These are phyloP conservation scores for Piaya cayana DNA, from an alignment of 2,113 vertebrate species.

Conservation along the genomic window DNA sequence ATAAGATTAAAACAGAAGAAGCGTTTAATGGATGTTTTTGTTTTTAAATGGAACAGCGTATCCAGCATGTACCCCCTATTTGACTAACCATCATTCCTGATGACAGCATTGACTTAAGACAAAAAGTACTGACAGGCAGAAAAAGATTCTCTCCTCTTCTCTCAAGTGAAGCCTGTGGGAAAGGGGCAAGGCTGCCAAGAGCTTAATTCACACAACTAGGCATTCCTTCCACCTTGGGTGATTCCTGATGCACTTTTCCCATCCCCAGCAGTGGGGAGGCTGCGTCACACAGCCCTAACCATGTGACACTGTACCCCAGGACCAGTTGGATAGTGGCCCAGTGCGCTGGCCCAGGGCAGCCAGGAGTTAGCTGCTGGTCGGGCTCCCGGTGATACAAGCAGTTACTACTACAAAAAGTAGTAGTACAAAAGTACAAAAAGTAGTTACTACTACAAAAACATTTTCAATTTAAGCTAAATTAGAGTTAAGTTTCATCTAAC, in stretches of 20 bases:
- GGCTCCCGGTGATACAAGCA: too few relatives aligned
- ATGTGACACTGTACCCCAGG: accelerated
- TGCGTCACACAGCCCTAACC: accelerated
- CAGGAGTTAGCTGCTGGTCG: too few relatives aligned
- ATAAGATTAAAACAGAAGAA: not conserved
- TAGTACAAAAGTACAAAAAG: too few relatives aligned
- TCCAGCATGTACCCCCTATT: accelerated
- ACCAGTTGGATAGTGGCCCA: accelerated
- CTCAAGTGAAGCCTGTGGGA: not conserved
- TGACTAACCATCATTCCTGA: not conserved
- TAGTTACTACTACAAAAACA: too few relatives aligned
- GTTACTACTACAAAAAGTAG: too few relatives aligned
- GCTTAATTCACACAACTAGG: accelerated
- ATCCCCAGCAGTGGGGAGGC: accelerated
- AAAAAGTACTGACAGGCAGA: accelerated
- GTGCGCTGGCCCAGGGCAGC: accelerated
- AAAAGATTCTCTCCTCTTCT: not conserved
- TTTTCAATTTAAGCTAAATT: too few relatives aligned
- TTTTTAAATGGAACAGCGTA: not conserved
- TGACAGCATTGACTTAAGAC: not conserved
- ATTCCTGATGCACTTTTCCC: accelerated
- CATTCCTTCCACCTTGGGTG: accelerated
- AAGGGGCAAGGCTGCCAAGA: not conserved
- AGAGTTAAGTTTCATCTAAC: too few relatives aligned
- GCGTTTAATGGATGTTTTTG: accelerated